Conservation (phyloP, 2,113 vertebrate species). For the Mustelus asterias region DNA sequence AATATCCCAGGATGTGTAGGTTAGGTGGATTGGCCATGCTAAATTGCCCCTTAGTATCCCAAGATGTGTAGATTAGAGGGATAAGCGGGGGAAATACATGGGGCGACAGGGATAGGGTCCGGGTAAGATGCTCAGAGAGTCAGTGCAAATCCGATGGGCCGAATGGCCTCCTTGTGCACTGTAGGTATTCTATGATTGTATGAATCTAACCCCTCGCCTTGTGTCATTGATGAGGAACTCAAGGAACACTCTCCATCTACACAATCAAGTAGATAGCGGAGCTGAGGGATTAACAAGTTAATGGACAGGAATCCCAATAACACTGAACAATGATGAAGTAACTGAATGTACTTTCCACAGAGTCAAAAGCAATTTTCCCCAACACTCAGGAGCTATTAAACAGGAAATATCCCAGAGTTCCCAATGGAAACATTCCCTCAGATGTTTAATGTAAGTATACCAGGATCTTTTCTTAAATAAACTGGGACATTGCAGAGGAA, state of each 20-base stretch:
- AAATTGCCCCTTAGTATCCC: no score
- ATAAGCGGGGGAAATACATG: no score
- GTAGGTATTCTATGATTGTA: no score
- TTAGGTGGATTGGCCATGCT: no score
- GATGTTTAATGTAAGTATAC: background rate
- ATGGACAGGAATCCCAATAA: background rate
- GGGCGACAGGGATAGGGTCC: no score
- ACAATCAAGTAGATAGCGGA: background rate
- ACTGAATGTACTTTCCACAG: background rate
- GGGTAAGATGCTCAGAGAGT: no score
- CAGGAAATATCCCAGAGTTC: background rate
- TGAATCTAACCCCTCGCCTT: background rate
- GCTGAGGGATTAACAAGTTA: background rate
- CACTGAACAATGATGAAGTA: background rate
- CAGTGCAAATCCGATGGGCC: no score
- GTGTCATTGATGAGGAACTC: background rate
- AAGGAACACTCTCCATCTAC: background rate
- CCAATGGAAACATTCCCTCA: background rate
- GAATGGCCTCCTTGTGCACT: no score
- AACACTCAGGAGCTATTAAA: background rate
- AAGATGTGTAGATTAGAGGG: no score
- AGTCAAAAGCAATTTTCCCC: background rate
- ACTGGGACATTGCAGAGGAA: background rate
- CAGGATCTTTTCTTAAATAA: background rate
- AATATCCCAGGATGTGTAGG: no score